Conservation (phyloP, 2,797 vertebrate genomes). For the Tiaroga cobitis region DNA sequence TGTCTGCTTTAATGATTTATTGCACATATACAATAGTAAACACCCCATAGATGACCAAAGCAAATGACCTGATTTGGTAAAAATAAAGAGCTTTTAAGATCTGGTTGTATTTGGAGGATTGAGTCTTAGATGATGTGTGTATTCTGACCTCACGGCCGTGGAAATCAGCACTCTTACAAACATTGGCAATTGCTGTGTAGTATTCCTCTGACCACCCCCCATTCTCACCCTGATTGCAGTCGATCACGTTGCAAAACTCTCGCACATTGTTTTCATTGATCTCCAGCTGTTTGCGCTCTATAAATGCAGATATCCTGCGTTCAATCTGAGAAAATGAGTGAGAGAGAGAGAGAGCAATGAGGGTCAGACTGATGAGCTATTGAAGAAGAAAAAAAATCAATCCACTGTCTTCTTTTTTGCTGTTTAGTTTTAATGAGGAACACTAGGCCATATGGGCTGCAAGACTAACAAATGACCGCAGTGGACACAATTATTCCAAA, state of each 20-base stretch:
- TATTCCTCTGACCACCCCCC: conserved; percentile 39
- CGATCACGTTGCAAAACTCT: conserved; percentile 99
- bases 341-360: conserved; percentile 39
- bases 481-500: conserved; percentile 68
- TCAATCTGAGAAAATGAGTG: conserved; percentile 84
- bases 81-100: background rate
- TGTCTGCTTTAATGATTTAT: background rate
- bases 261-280: conserved; percentile 99
- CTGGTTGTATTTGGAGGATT: background rate
- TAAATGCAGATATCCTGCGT: conserved; percentile 99
- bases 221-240: conserved; percentile 99
- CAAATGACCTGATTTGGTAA: background rate
- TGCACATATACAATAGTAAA: background rate
- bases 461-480: conserved; percentile 44
- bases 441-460: conserved; percentile 30
- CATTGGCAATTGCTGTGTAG: conserved; percentile 81
- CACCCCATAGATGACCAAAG: background rate
- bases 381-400: conserved; percentile 69
- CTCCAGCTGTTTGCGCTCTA: conserved; percentile 99
- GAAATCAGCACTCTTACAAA: conserved; percentile 85
- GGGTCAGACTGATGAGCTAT: conserved; percentile 68
- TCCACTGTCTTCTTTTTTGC: conserved; percentile 58
- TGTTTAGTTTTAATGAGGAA: conserved; percentile 67
- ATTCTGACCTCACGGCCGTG: conserved; percentile 77
- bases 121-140: conserved; percentile 58